These are phyloP conservation scores for Pipistrellus kuhlii DNA, from an alignment of 2,797 vertebrate species.

Conservation along the genomic window DNA sequence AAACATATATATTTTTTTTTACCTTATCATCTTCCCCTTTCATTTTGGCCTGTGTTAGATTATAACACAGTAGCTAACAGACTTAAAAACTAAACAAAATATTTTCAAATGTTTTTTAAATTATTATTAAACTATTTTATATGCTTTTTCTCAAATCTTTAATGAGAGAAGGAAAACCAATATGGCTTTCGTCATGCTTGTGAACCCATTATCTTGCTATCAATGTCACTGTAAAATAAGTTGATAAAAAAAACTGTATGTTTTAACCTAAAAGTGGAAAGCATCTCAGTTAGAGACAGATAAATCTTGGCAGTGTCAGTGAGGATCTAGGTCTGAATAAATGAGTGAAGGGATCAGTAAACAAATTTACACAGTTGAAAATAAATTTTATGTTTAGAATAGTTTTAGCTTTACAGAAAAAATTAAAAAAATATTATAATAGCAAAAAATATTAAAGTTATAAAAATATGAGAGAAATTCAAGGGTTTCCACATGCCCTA, in stretches of 20 bases:
- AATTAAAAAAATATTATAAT: not conserved
- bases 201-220: constrained; percentile 78
- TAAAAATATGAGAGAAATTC: not conserved
- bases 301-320: not conserved
- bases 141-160: constrained; percentile 75
- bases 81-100: constrained; percentile 41
- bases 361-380: not conserved
- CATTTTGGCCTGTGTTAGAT: not conserved
- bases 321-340: not conserved
- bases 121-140: constrained; percentile 69
- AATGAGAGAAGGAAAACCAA: constrained; percentile 74
- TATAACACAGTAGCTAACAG: not conserved
- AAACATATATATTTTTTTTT: not conserved
- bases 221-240: constrained; percentile 68
- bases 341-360: not conserved
- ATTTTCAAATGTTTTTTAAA: constrained; percentile 74
- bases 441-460: not conserved
- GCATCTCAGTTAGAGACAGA: not conserved
- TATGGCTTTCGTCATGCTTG: constrained; percentile 68
- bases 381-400: constrained; percentile 27
- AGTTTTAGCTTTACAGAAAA: constrained; percentile 23
- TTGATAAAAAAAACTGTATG: constrained; percentile 56
- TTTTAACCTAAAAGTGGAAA: not conserved
- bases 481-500: not conserved
- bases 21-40: constrained; percentile 65